Evolutionary conservation across 2,797 vertebrate genomes (phyloP), one percentile per base, ranked within the genome.

Genomic region (Graptemys geographica): DNA sequence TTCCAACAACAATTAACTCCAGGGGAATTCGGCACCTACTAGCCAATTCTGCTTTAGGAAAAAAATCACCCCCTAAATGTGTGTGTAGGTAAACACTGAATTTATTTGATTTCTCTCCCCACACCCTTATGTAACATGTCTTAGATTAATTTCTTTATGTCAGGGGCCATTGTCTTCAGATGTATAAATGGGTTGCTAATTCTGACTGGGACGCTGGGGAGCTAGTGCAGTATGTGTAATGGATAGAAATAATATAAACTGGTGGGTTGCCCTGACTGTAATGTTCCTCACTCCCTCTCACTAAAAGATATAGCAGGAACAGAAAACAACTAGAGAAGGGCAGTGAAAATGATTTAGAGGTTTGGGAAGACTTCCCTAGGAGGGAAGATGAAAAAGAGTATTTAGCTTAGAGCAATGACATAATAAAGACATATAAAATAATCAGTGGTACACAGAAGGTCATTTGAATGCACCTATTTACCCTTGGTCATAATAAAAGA

Each of bases 141-240:
- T 6, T 0, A 53, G 72, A 59, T 8, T 8, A 44, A 4, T 59
- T 79, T 91, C 62, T 57, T 8, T 56, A 21, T 3, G 8, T n/a
- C 23, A 21, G 5, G 2, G 15, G 31, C 11, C 7, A 0, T 3
- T 41, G 27, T 47, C n/a, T 37, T 57, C 16, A 3, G 6, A 1
- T 2, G 65, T 83, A 79, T 15, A 31, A 49, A 28, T 27, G 47
- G 13, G 8, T 41, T 23, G 37, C 2, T 23, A 72, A 56, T 57
- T 84, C 65, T 78, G 27, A 69, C 4, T 28, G 37, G 69, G 86
- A 21, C 4, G 55, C 21, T 53, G n/a, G 69, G 27, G 1, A 23
- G 15, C 23, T 59, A 16, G 8, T n/a, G 3, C 11, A 90, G 19
- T n/a, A 41, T 41, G n/a, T 72, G n/a, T 72, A 72, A 72, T 23